phyloP scores from a whole-genome alignment of 2,113 vertebrate species.

The Myotis lucifugus region DNA sequence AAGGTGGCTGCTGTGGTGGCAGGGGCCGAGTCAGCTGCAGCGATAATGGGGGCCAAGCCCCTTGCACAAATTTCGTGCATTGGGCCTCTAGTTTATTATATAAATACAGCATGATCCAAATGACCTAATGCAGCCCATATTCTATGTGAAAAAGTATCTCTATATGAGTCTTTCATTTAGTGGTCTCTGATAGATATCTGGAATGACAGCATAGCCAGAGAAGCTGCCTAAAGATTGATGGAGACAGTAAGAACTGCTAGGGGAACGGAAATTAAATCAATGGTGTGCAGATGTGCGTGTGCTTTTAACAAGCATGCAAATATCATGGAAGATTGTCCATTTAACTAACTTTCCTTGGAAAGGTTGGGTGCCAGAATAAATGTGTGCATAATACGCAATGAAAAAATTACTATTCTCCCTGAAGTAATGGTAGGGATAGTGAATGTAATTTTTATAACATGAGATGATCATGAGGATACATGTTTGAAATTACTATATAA shows the following conservation, averaged over 20 bases:
- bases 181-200: slow-evolving; percentile 61
- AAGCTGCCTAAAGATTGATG: slow-evolving; percentile 71
- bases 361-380: slow-evolving; percentile 45
- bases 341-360: slow-evolving; percentile 57
- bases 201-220: slow-evolving; percentile 54
- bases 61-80: no score
- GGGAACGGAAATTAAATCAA: slow-evolving; percentile 71
- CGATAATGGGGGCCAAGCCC: no score
- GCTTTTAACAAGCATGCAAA: slow-evolving; percentile 58
- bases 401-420: background rate
- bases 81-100: background rate
- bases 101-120: slow-evolving; percentile 31
- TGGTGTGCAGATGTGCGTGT: slow-evolving; percentile 42
- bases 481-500: slow-evolving; percentile 45
- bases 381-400: slow-evolving; percentile 15
- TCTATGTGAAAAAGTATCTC: slow-evolving; percentile 49
- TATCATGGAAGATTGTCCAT: slow-evolving; percentile 45
- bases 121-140: background rate
- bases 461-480: background rate
- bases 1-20: no score
- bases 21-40: no score
- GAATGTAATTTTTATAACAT: slow-evolving; percentile 38
- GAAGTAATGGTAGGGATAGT: slow-evolving; percentile 3
- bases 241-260: slow-evolving; percentile 49
- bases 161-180: slow-evolving; percentile 63